These are phyloP conservation scores for Harpalus rubripes DNA, from an alignment of 2,888 invertebrate species.

Conservation along the genomic window DNA sequence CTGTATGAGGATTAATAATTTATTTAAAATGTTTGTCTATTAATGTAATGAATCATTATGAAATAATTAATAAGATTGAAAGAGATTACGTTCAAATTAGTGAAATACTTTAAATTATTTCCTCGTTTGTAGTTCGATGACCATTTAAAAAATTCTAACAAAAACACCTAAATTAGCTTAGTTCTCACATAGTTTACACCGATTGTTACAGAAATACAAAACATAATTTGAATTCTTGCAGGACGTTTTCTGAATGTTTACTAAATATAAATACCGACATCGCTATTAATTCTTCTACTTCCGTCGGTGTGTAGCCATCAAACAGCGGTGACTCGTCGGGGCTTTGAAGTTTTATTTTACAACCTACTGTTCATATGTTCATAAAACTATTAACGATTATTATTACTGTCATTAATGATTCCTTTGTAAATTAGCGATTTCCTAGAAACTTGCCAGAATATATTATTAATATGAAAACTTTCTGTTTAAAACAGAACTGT, in stretches of 20 bases:
- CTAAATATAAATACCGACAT: slow-evolving; percentile 59
- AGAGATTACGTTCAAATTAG: no score
- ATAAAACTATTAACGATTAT: slow-evolving; percentile 22
- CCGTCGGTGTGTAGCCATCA: slow-evolving; percentile 27
- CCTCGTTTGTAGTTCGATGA: background rate
- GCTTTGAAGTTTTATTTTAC: slow-evolving; percentile 32
- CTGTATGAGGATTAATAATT: no score
- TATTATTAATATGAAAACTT: no score
- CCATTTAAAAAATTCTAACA: background rate
- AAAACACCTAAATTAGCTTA: slow-evolving; percentile 15
- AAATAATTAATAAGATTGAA: no score
- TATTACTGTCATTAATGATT: slow-evolving; percentile 18
- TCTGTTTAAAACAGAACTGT: no score
- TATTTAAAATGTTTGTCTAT: no score
- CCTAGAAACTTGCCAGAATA: background rate
- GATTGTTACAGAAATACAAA: background rate
- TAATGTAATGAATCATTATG: no score
- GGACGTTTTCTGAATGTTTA: slow-evolving; percentile 52
- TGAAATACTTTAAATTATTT: no score
- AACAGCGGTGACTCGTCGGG: slow-evolving; percentile 34
- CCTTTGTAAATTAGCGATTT: background rate
- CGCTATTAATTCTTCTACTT: slow-evolving; percentile 56
- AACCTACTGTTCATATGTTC: background rate
- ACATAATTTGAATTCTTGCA: slow-evolving; percentile 47
- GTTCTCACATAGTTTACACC: slow-evolving; percentile 34